A percentile compares a stretch with the other conserved stretches of the same genome.
Conservation (phyloP, 2,113 vertebrate species). For the Rhynchopsitta pachyrhyncha region DNA sequence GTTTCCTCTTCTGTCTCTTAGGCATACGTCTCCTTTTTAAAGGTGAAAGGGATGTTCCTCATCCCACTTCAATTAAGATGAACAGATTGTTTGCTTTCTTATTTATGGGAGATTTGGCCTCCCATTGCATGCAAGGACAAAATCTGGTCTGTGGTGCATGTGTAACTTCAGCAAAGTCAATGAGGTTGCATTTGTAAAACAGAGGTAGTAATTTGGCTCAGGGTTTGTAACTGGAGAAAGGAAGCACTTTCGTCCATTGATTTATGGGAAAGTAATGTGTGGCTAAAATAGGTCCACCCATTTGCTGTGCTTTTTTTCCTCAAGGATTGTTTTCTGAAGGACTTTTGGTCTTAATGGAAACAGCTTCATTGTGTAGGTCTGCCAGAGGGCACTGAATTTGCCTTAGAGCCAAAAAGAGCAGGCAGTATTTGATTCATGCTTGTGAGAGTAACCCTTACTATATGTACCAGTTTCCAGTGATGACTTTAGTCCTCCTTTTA, state of each 20-base stretch:
- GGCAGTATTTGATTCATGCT: not conserved
- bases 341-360: not conserved
- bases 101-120: not conserved
- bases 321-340: not conserved
- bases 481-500: not conserved
- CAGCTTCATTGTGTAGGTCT: not conserved
- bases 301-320: not conserved
- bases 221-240: slow-evolving; percentile 3
- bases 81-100: not conserved
- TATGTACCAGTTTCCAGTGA: not conserved
- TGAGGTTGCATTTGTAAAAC: not conserved
- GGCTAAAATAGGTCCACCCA: not conserved
- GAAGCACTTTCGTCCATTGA: not conserved
- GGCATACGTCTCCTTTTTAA: not conserved
- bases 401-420: not conserved
- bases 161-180: not conserved
- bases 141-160: not conserved
- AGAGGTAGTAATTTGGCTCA: not conserved
- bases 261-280: not conserved
- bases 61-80: not conserved
- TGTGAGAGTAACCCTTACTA: not conserved
- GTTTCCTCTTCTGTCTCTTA: not conserved
- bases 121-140: not conserved
- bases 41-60: not conserved
- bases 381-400: not conserved